Percentiles rank a stretch among this genome's conserved stretches.
These are phyloP conservation scores for Pimephales promelas DNA, from an alignment of 2,113 vertebrate genomes.

Conservation along the genomic window DNA sequence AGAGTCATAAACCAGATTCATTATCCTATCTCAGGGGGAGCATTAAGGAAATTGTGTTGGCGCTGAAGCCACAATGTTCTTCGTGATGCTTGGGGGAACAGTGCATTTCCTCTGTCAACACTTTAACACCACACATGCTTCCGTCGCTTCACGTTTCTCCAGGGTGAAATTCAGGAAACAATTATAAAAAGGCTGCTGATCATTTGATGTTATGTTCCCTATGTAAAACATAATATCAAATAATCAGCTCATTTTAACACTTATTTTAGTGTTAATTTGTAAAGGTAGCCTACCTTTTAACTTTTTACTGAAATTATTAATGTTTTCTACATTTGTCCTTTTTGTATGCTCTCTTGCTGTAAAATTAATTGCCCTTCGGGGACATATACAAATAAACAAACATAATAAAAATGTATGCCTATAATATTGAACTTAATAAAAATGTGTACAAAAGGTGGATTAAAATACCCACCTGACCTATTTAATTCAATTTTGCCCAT, in stretches of 20 bases:
- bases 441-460: neutral
- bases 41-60: constrained; percentile 49
- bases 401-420: no score
- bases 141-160: neutral
- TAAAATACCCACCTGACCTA: no score
- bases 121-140: constrained; percentile 16
- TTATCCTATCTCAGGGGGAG: constrained; percentile 41
- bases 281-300: no score
- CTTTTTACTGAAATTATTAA: no score
- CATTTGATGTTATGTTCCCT: constrained; percentile 1
- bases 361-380: no score
- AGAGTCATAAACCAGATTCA: constrained; percentile 13
- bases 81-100: neutral
- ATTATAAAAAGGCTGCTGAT: constrained; percentile 10
- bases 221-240: no score
- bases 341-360: no score
- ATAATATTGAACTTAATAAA: neutral
- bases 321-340: no score
- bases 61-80: constrained; percentile 37
- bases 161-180: constrained; percentile 44
- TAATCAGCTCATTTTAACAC: no score
- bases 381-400: no score
- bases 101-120: constrained; percentile 44
- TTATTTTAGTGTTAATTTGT: no score
- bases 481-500: no score